phyloP scores from a whole-genome alignment of 2,888 invertebrate genomes.

The Hydroisotoma schaefferi region DNA sequence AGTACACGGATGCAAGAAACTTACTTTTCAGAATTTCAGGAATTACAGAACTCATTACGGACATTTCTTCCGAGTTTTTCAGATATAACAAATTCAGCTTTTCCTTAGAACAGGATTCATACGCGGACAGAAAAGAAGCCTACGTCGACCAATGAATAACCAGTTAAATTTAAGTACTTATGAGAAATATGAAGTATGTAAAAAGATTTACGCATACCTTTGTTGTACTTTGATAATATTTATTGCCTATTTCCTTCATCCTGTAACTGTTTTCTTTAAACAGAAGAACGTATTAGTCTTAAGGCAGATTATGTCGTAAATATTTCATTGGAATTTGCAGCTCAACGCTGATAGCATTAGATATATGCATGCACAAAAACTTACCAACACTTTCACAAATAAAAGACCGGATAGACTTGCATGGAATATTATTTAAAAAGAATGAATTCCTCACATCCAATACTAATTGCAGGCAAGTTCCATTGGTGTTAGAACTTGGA shows the following conservation, averaged over 20 bases:
- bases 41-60: background rate
- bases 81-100: background rate
- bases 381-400: conserved; percentile 8
- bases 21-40: background rate
- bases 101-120: too few species aligned
- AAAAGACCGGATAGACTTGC: conserved; percentile 5
- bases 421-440: background rate
- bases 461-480: conserved; percentile 4
- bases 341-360: too few species aligned
- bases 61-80: conserved; percentile 3
- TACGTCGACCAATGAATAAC: too few species aligned
- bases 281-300: too few species aligned
- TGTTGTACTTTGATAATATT: background rate
- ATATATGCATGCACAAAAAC: too few species aligned
- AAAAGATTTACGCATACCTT: too few species aligned
- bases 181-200: too few species aligned
- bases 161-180: too few species aligned
- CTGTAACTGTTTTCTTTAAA: too few species aligned
- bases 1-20: background rate
- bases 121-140: too few species aligned
- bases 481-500: background rate
- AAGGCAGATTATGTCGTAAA: too few species aligned
- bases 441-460: conserved; percentile 5
- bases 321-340: too few species aligned
- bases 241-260: conserved; percentile 2